Evolutionary conservation across 2,888 invertebrate species (phyloP).

Genomic region (Dryococelus australis): DNA sequence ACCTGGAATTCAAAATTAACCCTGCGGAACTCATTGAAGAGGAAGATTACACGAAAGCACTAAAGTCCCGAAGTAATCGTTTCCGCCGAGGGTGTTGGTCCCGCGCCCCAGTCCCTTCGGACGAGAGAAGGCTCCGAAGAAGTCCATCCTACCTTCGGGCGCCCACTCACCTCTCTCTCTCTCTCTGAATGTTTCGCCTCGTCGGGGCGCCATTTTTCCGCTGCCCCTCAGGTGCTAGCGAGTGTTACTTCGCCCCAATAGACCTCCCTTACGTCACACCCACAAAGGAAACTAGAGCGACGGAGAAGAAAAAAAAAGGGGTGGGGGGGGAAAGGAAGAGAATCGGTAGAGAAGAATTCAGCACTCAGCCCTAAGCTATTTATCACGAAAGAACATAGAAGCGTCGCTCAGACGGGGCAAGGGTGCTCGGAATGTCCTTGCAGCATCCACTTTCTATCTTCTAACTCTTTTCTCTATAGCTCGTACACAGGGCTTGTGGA

Average conservation of each 20-base stretch:
- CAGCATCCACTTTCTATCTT: neutral
- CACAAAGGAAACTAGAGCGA: neutral
- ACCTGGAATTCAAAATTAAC: no score
- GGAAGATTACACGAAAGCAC: no score
- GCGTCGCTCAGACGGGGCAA: neutral
- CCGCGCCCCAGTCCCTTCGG: no score
- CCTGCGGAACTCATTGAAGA: no score
- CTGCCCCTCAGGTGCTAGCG: neutral
- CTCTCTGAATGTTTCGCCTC: no score
- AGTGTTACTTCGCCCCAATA: neutral
- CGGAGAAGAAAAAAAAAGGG: neutral
- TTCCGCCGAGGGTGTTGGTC: no score
- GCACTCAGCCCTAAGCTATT: neutral
- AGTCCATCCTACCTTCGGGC: no score
- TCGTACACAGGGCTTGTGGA: no score
- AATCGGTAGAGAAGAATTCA: slow-evolving; percentile 2
- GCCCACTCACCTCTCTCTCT: no score
- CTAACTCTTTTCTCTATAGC: neutral
- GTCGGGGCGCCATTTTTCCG: neutral
- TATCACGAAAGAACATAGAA: neutral
- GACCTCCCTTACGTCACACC: neutral
- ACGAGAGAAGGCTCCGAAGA: no score
- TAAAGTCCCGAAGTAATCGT: no score
- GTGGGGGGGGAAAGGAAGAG: neutral
- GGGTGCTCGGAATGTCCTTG: neutral